Percentiles rank a stretch among this genome's conserved stretches.
Conservation (phyloP, 1,140 invertebrate genomes). For the Acromyrmex echinatior region DNA sequence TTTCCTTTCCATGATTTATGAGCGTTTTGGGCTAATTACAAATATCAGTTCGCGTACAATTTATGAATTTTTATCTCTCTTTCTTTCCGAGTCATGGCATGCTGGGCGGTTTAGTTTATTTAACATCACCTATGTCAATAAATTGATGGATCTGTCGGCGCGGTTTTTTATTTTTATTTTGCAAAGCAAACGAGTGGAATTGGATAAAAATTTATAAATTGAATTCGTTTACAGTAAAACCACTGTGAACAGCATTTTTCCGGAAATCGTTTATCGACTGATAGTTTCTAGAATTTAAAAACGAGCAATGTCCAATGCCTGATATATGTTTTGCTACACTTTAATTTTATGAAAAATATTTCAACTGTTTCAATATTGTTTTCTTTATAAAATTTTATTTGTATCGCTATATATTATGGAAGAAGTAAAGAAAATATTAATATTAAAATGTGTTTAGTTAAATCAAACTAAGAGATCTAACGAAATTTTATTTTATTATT, state of each 20-base stretch:
- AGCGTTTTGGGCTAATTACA: slow-evolving; percentile 12
- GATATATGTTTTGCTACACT: neutral
- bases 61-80: slow-evolving; percentile 7
- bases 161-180: slow-evolving; percentile 33
- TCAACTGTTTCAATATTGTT: neutral
- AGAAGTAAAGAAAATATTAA: neutral
- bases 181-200: neutral
- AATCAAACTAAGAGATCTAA: neutral
- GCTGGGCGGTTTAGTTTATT: neutral
- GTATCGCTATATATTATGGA: neutral
- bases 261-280: slow-evolving; percentile 5
- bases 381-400: neutral
- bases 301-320: neutral
- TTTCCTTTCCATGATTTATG: slow-evolving; percentile 18
- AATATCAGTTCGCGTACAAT: neutral
- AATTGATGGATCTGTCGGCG: slow-evolving; percentile 20
- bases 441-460: neutral
- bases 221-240: slow-evolving; percentile 18
- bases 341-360: neutral
- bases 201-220: slow-evolving; percentile 44
- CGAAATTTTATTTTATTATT: neutral
- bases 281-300: slow-evolving; percentile 39
- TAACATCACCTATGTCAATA: slow-evolving; percentile 11
- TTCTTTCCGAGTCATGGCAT: neutral
- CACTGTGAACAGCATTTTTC: slow-evolving; percentile 26